Conservation (phyloP, 2,888 invertebrate genomes). For the Selenia dentaria region DNA sequence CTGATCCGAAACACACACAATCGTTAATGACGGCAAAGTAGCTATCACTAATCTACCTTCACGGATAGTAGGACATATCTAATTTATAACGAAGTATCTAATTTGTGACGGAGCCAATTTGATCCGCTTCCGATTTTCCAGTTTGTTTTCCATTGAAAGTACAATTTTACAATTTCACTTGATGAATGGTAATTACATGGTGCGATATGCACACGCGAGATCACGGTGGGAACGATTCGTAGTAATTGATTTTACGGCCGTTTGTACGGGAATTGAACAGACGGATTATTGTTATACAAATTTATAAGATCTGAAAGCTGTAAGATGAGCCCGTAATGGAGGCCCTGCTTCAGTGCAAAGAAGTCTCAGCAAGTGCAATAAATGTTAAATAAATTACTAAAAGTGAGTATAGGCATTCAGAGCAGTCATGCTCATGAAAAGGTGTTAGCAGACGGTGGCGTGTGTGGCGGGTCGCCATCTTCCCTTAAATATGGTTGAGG, state of each 20-base stretch:
- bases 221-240: background rate
- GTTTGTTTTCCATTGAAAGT: conserved; percentile 64
- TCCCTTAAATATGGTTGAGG: too few species aligned
- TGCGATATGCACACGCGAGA: conserved; percentile 13
- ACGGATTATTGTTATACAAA: too few species aligned
- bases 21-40: conserved; percentile 8
- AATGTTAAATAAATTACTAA: too few species aligned
- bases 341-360: too few species aligned
- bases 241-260: conserved; percentile 3
- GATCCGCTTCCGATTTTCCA: conserved; percentile 63
- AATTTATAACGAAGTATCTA: conserved; percentile 36
- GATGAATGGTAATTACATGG: conserved; percentile 34
- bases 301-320: too few species aligned
- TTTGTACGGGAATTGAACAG: background rate
- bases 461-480: too few species aligned
- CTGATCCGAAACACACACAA: conserved; percentile 3
- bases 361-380: too few species aligned
- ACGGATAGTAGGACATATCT: conserved; percentile 35
- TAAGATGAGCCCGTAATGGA: too few species aligned
- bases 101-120: conserved; percentile 33
- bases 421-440: too few species aligned
- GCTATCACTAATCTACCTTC: conserved; percentile 16
- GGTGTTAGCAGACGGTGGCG: too few species aligned
- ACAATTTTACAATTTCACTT: conserved; percentile 66
- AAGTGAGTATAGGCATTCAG: too few species aligned